Base-by-base conservation (phyloP, 37 sponge, comb jelly and placozoan genomes). In the Ianthella basta region DNA sequence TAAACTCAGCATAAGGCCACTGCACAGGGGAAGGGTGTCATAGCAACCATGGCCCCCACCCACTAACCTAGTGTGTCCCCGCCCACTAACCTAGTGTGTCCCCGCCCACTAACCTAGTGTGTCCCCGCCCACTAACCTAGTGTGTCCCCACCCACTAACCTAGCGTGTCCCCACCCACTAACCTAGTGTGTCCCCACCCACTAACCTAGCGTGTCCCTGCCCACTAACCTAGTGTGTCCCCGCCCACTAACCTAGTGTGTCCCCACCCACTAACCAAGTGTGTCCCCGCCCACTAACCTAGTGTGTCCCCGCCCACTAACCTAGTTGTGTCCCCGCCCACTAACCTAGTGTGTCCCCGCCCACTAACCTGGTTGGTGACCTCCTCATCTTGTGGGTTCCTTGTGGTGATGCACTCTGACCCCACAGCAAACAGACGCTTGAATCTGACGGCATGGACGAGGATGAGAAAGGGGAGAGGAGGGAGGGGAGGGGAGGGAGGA, bases 1-100 rank as follows among this genome's bases (percentile, higher is more conserved):
- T 80, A 67, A 99, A 90, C 89, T 99, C 99, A 34, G 80, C 89
- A 74, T 99, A 99, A 0, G 93, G 67, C 97, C 97, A 99, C 89
- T 93, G 56, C 35, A 88, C 30, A 0, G 87, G 60, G 15, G 81
- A 82, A 20, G 50, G 3, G 50, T 44, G 8, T 3, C n/a, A n/a
- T n/a, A n/a, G n/a, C n/a, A n/a, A n/a, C n/a, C n/a, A n/a, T n/a
- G n/a, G n/a, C n/a, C 50, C 50, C 50, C 50, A 44, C 50, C 50
- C 50, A 44, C 50, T 44, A 8, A n/a, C n/a, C 50, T 44, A 8
- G 3, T 8, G 8, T 44, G 50, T 44, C 50, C 50, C 50, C 50
- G 50, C 50, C 50, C 50, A 44, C 87, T 85, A 25, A 93, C 96
- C 89, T 95, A 90, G 56, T 97, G 50, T 44, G 8, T 3, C 50